phyloP scores from a whole-genome alignment of 2,113 vertebrate species.

The Amazona guildingii region DNA sequence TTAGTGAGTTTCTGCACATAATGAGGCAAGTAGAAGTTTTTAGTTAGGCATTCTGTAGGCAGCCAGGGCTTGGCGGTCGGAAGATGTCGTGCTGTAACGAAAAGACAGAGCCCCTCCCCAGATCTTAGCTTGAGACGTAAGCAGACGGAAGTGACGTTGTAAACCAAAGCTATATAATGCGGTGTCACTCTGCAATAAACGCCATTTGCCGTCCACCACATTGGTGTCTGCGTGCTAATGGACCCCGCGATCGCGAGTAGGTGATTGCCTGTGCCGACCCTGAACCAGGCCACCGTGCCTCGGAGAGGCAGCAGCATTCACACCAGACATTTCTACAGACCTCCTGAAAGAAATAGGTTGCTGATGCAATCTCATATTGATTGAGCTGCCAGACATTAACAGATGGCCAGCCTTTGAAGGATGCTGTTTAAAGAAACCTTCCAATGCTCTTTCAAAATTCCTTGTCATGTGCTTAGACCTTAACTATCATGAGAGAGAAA shows the following conservation, averaged over 20 bases:
- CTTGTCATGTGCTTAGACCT: background rate
- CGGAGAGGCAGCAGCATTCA: slow-evolving; percentile 30
- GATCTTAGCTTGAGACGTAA: no score
- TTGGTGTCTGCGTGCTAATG: no score
- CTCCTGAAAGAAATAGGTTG: slow-evolving; percentile 61
- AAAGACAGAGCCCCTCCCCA: no score
- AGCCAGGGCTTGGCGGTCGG: no score
- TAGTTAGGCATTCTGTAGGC: slow-evolving; percentile 48
- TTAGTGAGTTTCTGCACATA: slow-evolving; percentile 21
- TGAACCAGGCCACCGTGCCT: no score
- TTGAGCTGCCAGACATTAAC: slow-evolving; percentile 49
- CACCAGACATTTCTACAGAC: slow-evolving; percentile 43
- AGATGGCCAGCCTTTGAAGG: slow-evolving; percentile 55
- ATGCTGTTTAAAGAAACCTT: slow-evolving; percentile 38
- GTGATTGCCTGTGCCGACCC: no score
- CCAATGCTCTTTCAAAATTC: background rate
- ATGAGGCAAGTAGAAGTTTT: slow-evolving; percentile 38
- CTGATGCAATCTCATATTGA: slow-evolving; percentile 72
- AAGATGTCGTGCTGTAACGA: no score
- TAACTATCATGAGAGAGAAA: background rate
- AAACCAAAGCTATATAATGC: no score
- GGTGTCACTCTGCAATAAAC: no score
- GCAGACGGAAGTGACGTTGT: no score
- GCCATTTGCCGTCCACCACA: no score
- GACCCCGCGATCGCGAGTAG: no score